Evolutionary conservation across 2,797 vertebrate genomes (phyloP), one percentile per base, ranked within the genome.

Genomic region (Lophotriccus pileatus): DNA sequence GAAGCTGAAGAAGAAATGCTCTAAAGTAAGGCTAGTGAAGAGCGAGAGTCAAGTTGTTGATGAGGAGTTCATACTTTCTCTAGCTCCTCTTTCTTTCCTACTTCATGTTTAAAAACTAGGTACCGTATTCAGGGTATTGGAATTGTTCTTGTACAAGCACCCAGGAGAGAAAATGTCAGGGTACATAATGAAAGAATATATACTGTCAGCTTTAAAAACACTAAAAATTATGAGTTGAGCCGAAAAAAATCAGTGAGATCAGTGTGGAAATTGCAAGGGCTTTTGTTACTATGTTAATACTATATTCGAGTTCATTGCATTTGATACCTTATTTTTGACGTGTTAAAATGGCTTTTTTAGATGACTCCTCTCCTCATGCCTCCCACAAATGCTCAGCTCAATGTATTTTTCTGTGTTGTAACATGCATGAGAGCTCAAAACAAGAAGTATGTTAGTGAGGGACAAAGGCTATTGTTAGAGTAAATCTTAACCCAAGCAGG

Each of bases 271-370:
- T 85, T 87, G 37, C 18, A 21, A 58, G 39, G 73, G n/a, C 24
- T 89, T 96, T 87, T 95, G 64, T 80, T 72, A 93, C 52, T 46
- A 83, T 36, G 55, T 37, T 74, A 89, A 89, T 80, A 75, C 66
- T 64, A 93, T 8, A 46, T 68, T 95, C 84, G 44, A 10, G 39
- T 60, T 84, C 22, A 7, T 64, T 72, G 47, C 34, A 28, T 56
- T 39, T 67, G 34, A 59, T 73, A 70, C 9, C 49, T 87, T 88
- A 46, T 15, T 77, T 94, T n/a, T 67, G 16, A 91, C 76, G 56
- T 72, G 69, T 81, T 62, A 62, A 87, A 85, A 73, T 37, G 1
- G 68, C 52, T 69, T 67, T 89, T 84, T 79, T 41, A 63, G 74
- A 41, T 5, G 69, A 32, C 19, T 88, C 13, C 25, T 78, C 34